phyloP scores from a whole-genome alignment of 2,797 vertebrate genomes.

The Helicolenus hilgendorfi region DNA sequence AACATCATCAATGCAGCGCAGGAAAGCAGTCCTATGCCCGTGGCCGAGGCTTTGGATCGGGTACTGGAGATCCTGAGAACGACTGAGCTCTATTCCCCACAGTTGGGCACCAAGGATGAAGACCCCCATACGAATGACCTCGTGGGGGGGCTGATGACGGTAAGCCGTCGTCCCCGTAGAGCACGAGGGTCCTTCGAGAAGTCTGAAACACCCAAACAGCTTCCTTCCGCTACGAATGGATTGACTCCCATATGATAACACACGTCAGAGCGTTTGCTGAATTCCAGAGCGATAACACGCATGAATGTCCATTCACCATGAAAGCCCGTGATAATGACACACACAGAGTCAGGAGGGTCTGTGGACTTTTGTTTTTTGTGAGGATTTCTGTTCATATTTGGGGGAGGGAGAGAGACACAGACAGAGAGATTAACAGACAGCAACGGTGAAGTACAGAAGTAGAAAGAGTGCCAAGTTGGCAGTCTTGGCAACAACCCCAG shows the following conservation, averaged over 20 bases:
- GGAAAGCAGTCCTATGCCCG: constrained; percentile 96
- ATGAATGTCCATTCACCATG: neutral
- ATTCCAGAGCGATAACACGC: constrained; percentile 36
- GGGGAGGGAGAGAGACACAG: constrained; percentile 10
- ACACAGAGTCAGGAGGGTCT: constrained; percentile 7
- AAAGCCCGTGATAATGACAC: neutral
- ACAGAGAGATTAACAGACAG: constrained; percentile 63
- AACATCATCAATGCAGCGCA: constrained; percentile 98
- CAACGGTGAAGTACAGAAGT: constrained; percentile 75
- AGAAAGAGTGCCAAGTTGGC: constrained; percentile 89
- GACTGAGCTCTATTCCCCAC: constrained; percentile 97
- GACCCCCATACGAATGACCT: constrained; percentile 98
- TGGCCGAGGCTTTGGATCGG: constrained; percentile 96
- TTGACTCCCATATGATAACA: constrained; percentile 35
- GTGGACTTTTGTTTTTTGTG: constrained; percentile 1
- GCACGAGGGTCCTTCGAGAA: neutral
- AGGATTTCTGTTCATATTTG: constrained; percentile 33
- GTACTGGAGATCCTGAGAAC: constrained; percentile 98
- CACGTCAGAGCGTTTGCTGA: constrained; percentile 19
- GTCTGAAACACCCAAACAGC: constrained; percentile 49
- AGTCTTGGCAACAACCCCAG: constrained; percentile 89
- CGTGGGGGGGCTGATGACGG: constrained; percentile 97
- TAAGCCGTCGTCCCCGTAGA: constrained; percentile 79
- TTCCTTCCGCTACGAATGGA: constrained; percentile 42
- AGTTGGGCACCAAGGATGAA: constrained; percentile 96